phyloP scores from a whole-genome alignment of 2,888 invertebrate genomes.

The Trichopoda pennipes region DNA sequence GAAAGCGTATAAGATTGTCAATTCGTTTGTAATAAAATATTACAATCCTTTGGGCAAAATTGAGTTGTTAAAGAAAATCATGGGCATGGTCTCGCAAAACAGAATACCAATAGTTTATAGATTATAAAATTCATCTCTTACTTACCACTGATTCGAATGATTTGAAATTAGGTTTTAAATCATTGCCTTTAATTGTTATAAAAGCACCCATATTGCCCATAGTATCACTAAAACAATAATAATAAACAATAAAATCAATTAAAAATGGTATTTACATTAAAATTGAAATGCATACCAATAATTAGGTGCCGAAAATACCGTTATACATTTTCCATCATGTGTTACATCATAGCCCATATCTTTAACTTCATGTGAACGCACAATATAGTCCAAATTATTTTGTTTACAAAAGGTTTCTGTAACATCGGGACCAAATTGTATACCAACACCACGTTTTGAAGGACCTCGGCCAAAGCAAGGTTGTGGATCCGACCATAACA shows the following conservation, averaged over 20 bases:
- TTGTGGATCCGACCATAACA: constrained; percentile 99
- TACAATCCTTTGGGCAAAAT: too few species aligned
- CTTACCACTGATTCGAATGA: constrained; percentile 97
- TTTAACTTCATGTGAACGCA: constrained; percentile 98
- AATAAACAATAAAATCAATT: neutral
- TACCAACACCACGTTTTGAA: constrained; percentile 98
- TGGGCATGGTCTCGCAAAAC: neutral
- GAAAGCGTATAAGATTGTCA: too few species aligned
- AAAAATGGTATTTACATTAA: neutral
- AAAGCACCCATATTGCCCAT: constrained; percentile 99
- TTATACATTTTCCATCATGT: constrained; percentile 97
- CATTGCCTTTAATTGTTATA: constrained; percentile 95
- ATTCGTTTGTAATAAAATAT: too few species aligned
- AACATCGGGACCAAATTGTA: constrained; percentile 99
- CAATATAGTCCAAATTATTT: constrained; percentile 95
- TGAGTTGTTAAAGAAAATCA: too few species aligned
- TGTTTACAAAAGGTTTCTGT: constrained; percentile 91
- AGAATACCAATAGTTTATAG: neutral
- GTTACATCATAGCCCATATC: constrained; percentile 97
- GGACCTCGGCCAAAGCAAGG: constrained; percentile 92
- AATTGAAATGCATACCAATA: constrained; percentile 88
- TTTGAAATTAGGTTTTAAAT: constrained; percentile 94
- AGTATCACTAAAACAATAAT: constrained; percentile 88
- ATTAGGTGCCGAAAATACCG: constrained; percentile 99
- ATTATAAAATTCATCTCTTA: constrained; percentile 67